Evolutionary conservation across 2,888 invertebrate genomes (phyloP).

Genomic region (Priocnemis perturbator): DNA sequence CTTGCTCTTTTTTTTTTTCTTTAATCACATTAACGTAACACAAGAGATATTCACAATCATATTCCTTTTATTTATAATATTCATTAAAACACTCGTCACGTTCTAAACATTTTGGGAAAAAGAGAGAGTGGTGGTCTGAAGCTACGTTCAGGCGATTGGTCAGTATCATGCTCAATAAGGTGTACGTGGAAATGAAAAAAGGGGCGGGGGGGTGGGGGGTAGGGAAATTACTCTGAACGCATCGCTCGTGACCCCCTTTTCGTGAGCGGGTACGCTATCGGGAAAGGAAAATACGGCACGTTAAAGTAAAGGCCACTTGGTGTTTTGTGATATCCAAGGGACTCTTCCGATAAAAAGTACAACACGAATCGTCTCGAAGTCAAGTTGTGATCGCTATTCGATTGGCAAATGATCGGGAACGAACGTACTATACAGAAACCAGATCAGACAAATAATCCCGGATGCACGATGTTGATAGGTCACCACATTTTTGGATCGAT

Average conservation of each 20-base stretch:
- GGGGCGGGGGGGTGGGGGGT: constrained; percentile 1
- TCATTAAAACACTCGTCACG: constrained; percentile 75
- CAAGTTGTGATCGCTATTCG: background rate
- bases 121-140: constrained; percentile 69
- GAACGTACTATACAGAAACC: constrained; percentile 26
- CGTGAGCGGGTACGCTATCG: background rate
- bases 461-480: constrained; percentile 71
- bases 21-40: constrained; percentile 80
- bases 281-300: constrained; percentile 3
- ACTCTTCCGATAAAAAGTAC: constrained; percentile 46
- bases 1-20: constrained; percentile 77
- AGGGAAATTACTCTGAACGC: constrained; percentile 29
- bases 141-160: constrained; percentile 72
- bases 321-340: constrained; percentile 63
- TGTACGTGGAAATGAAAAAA: constrained; percentile 37
- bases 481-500: constrained; percentile 72
- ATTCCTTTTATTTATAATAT: constrained; percentile 80
- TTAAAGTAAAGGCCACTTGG: constrained; percentile 53
- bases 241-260: constrained; percentile 22
- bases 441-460: constrained; percentile 48
- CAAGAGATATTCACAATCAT: constrained; percentile 83
- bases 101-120: constrained; percentile 68
- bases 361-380: constrained; percentile 4
- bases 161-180: constrained; percentile 67
- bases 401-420: background rate